Base-by-base conservation (phyloP, 1,140 invertebrate genomes). In the Manduca sexta region DNA sequence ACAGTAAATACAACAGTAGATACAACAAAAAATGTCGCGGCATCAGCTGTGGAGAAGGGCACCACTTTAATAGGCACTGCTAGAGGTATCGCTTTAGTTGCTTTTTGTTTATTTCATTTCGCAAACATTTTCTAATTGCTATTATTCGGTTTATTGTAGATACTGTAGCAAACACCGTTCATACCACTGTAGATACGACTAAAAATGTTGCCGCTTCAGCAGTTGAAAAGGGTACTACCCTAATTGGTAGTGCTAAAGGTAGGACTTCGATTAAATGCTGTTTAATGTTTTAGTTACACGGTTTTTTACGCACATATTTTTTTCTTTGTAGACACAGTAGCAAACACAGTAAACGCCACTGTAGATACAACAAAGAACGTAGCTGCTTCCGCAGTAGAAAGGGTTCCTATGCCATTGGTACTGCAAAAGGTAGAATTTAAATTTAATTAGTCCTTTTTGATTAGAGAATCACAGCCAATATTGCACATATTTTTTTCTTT, bases 381-480 rank as follows among this genome's bases (percentile, higher is more conserved):
- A n/a, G 63, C 65, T 2, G 45, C 58, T n/a, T 55, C 63, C 31
- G 64, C 52, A 35, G 52, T 61, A 16, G 62, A 72, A 12, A 68
- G 60, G 26, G 56, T 64, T 6, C 42, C 57, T 18, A 26, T 26
- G 0, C 56, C 1, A 37, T 63, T 43, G 64, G 56, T 6, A 49
- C 45, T 8, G 56, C 59, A 14, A 65, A 59, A 62, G 62, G 58
- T 64, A 54, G 1, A 26, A 1, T 0, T 2, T 26, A 26, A 3
- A 26, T 26, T n/a, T 15, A 6, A 17, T 38, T 48, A 5, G 33
- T 43, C 37, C 35, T 7, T 0, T 13, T 7, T 14, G 13, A 5
- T 50, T 33, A n/a, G n/a, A n/a, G n/a, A 13, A 4, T 29, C 16
- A 0, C 15, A 34, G 26, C n/a, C n/a, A 16, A 16, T 21, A 42